A percentile compares a stretch with the other conserved stretches of the same genome.
Evolutionary conservation across 2,797 vertebrate genomes (phyloP).

Genomic region (Cephalopachus bancanus): DNA sequence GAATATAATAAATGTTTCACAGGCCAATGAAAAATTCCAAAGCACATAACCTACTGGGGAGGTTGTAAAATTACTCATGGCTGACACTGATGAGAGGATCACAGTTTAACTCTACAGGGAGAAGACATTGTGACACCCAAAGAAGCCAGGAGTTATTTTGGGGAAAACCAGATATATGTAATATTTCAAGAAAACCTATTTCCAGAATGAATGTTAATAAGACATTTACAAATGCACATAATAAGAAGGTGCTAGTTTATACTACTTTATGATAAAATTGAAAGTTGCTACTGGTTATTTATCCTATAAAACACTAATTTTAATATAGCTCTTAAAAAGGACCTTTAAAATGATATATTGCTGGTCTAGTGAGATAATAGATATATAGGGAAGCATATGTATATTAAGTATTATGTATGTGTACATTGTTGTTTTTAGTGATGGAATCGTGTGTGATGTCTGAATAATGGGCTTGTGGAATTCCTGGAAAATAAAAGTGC

Average conservation of each 20-base stretch:
- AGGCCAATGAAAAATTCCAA: conserved; percentile 81
- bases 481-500: conserved; percentile 55
- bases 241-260: conserved; percentile 5
- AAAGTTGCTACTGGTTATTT: conserved; percentile 9
- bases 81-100: conserved; percentile 74
- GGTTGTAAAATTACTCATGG: conserved; percentile 81
- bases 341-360: neutral
- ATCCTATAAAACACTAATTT: conserved; percentile 6
- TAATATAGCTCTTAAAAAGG: conserved; percentile 33
- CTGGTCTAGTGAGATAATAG: neutral
- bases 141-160: conserved; percentile 51
- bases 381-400: neutral
- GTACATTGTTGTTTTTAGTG: conserved; percentile 42
- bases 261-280: neutral
- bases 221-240: neutral
- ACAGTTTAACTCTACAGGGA: conserved; percentile 66
- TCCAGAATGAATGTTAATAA: conserved; percentile 40
- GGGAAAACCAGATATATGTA: conserved; percentile 44
- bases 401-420: neutral
- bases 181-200: neutral
- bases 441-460: neutral
- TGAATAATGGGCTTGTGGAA: conserved; percentile 13
- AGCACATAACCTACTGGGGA: conserved; percentile 77
- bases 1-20: conserved; percentile 84
- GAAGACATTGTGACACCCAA: conserved; percentile 60